These are phyloP conservation scores for Cariama cristata DNA, from an alignment of 2,113 vertebrate species.

Conservation along the genomic window DNA sequence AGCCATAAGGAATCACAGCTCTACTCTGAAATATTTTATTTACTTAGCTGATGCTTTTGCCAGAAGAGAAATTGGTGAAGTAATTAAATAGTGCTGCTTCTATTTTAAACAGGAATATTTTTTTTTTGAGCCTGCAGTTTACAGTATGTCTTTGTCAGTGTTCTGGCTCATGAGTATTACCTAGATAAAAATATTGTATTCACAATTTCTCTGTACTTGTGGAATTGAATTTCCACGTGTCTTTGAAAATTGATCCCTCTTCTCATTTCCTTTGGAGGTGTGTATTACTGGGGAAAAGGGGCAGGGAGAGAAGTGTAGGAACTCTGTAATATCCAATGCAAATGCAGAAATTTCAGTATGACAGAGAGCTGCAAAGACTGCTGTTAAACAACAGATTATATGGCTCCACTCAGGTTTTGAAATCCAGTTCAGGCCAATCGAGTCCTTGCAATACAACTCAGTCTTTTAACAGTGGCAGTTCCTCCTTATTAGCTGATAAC, in stretches of 20 bases:
- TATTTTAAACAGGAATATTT: not conserved
- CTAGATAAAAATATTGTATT: slow-evolving; percentile 18
- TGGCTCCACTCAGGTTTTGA: not conserved
- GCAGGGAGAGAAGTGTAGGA: not conserved
- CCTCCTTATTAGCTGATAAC: slow-evolving; percentile 2
- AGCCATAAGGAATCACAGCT: slow-evolving; percentile 29
- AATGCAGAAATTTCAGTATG: not conserved
- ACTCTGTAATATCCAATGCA: not conserved
- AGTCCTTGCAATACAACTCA: not conserved
- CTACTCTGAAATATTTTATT: slow-evolving; percentile 44
- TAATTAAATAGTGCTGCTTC: slow-evolving; percentile 35
- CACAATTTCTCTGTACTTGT: not conserved
- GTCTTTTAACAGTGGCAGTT: not conserved
- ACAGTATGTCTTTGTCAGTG: not conserved
- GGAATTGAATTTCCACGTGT: not conserved
- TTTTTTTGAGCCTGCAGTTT: not conserved
- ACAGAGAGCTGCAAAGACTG: not conserved
- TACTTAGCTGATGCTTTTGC: slow-evolving; percentile 2
- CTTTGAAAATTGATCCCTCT: not conserved
- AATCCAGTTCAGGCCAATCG: not conserved
- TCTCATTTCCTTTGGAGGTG: not conserved
- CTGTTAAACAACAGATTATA: not conserved
- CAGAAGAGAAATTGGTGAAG: not conserved
- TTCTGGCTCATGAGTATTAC: not conserved
- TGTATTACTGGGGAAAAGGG: not conserved